phyloP scores from a whole-genome alignment of 1,140 invertebrate species.

The Scaptodrosophila lebanonensis region DNA sequence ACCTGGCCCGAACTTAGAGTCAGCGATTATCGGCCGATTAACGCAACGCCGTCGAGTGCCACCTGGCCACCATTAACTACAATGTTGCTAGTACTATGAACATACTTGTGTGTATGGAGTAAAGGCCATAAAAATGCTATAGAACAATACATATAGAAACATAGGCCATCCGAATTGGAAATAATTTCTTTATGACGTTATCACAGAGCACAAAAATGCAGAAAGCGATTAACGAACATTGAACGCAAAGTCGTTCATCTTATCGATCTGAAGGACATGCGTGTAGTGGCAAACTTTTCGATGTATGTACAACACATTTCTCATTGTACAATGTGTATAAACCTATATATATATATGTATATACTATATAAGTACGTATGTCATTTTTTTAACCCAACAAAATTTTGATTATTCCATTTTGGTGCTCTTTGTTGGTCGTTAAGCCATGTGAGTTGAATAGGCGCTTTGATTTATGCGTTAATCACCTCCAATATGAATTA shows the following conservation, averaged over 20 bases:
- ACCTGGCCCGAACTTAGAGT: too few relatives aligned
- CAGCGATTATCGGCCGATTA: slow-evolving; percentile 19
- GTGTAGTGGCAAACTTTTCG: neutral
- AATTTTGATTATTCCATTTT: too few relatives aligned
- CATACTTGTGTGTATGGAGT: neutral
- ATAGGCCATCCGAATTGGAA: slow-evolving; percentile 4
- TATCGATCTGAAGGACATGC: neutral
- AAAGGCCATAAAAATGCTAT: neutral
- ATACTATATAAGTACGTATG: too few relatives aligned
- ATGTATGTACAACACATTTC: too few relatives aligned
- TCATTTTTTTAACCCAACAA: too few relatives aligned
- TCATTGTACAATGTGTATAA: too few relatives aligned
- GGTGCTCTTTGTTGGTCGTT: too few relatives aligned
- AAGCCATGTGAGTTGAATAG: too few relatives aligned
- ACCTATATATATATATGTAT: too few relatives aligned
- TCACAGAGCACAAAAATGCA: slow-evolving; percentile 20
- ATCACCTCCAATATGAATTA: too few relatives aligned
- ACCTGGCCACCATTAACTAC: neutral
- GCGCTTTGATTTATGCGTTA: too few relatives aligned
- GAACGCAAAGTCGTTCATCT: neutral
- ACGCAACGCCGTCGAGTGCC: too few relatives aligned
- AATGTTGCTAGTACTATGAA: neutral
- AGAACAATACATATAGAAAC: neutral
- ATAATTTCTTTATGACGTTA: slow-evolving; percentile 36
- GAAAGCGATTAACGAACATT: slow-evolving; percentile 37